Conservation (phyloP, 2,888 invertebrate genomes). For the Trissolcus brochymenae region DNA sequence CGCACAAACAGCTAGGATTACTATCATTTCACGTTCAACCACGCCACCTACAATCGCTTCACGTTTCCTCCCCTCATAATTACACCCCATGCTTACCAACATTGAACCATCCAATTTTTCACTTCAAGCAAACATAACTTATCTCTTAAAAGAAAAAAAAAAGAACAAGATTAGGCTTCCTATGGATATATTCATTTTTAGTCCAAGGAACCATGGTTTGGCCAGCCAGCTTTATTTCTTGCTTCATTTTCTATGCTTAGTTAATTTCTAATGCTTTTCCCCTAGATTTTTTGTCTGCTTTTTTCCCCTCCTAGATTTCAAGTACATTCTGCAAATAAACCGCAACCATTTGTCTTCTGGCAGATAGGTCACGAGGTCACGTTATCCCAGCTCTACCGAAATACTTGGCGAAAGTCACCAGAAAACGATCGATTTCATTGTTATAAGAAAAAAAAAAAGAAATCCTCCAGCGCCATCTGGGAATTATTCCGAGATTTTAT, state of each 20-base stretch:
- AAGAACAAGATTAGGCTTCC: no score
- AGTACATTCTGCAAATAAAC: constrained; percentile 64
- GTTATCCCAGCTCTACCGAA: constrained; percentile 55
- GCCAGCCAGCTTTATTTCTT: neutral
- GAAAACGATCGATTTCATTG: neutral
- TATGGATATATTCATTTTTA: no score
- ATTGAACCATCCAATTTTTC: no score
- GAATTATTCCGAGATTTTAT: no score
- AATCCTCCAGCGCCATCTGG: no score
- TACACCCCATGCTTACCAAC: neutral
- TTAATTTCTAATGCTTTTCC: neutral
- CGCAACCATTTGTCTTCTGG: constrained; percentile 64
- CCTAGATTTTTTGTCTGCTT: neutral
- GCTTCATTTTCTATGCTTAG: neutral
- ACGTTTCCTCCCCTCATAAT: constrained; percentile 18
- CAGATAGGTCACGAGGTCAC: constrained; percentile 69
- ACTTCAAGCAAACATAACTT: no score
- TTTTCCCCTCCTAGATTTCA: constrained; percentile 5
- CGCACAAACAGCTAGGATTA: constrained; percentile 17
- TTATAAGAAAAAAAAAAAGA: neutral
- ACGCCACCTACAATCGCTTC: constrained; percentile 18
- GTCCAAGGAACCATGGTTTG: neutral
- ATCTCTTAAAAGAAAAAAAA: no score
- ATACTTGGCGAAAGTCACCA: neutral
- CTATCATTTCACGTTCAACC: constrained; percentile 9